Percentiles rank a stretch among this genome's conserved stretches.
Evolutionary conservation across 2,797 vertebrate species (phyloP).

Genomic region (Lates japonicus): DNA sequence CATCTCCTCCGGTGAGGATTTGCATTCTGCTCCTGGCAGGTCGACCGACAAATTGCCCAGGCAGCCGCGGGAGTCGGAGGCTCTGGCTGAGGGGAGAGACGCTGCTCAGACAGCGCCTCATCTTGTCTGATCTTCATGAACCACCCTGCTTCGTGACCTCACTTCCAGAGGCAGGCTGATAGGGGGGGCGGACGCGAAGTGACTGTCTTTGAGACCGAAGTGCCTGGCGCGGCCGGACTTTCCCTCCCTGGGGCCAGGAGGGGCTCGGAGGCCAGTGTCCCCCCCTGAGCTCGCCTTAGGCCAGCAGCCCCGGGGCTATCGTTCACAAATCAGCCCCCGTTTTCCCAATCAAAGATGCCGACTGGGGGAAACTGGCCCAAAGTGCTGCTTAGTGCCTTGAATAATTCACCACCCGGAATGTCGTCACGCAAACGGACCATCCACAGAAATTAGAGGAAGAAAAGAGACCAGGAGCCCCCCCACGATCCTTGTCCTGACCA

Average conservation of each 20-base stretch:
- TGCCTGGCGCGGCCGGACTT: slow-evolving; percentile 67
- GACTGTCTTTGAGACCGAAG: slow-evolving; percentile 72
- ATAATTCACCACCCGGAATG: slow-evolving; percentile 86
- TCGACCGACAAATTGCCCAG: slow-evolving; percentile 87
- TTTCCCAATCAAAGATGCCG: slow-evolving; percentile 86
- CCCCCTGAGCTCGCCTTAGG: slow-evolving; percentile 82
- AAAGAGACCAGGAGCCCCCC: slow-evolving; percentile 43
- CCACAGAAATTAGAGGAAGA: slow-evolving; percentile 50
- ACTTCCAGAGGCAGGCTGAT: slow-evolving; percentile 59
- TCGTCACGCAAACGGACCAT: slow-evolving; percentile 74
- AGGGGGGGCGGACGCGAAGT: slow-evolving; percentile 50
- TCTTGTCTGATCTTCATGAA: slow-evolving; percentile 71
- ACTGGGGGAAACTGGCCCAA: slow-evolving; percentile 80
- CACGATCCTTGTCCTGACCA: slow-evolving; percentile 54
- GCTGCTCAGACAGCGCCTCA: slow-evolving; percentile 67
- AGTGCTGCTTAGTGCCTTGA: slow-evolving; percentile 85
- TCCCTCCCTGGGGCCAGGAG: slow-evolving; percentile 72
- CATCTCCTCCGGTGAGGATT: slow-evolving; percentile 86
- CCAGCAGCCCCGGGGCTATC: slow-evolving; percentile 85
- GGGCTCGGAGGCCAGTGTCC: slow-evolving; percentile 75
- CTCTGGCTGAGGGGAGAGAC: slow-evolving; percentile 73
- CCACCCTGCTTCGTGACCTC: slow-evolving; percentile 62
- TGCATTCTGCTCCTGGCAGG: slow-evolving; percentile 87
- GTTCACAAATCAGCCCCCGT: slow-evolving; percentile 85
- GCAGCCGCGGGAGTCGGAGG: slow-evolving; percentile 84